These are phyloP conservation scores for Macrosiphum euphorbiae DNA, from an alignment of 2,888 invertebrate species.

Conservation along the genomic window DNA sequence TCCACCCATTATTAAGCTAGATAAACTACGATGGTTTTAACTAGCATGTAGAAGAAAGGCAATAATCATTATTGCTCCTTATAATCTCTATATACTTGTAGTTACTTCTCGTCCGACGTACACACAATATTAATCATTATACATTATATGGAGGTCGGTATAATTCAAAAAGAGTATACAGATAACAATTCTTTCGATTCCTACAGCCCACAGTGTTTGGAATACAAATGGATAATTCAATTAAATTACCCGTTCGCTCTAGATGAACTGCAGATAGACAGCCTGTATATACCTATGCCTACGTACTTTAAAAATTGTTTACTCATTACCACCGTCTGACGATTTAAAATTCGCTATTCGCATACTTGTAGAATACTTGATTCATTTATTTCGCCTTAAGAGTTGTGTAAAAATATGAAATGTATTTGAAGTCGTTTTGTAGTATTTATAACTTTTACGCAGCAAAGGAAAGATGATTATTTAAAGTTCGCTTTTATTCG, in stretches of 20 bases:
- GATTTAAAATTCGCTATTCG: neutral
- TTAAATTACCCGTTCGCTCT: neutral
- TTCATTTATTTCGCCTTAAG: neutral
- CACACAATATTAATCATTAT: neutral
- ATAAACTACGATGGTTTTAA: slow-evolving; percentile 26
- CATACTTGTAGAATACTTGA: neutral
- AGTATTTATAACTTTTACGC: neutral
- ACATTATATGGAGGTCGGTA: neutral
- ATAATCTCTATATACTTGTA: slow-evolving; percentile 11
- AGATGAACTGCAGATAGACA: neutral
- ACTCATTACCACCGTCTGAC: neutral
- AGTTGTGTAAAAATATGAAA: neutral
- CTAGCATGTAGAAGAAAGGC: neutral
- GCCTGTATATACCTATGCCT: neutral
- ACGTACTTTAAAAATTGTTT: neutral
- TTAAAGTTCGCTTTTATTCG: slow-evolving; percentile 1
- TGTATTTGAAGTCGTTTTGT: neutral
- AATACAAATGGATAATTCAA: slow-evolving; percentile 13
- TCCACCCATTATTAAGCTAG: neutral
- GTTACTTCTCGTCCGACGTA: neutral
- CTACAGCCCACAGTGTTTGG: neutral
- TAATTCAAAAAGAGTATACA: neutral
- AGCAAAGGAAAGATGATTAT: neutral
- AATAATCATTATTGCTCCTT: slow-evolving; percentile 1
- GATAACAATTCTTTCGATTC: neutral